phyloP scores from a whole-genome alignment of 2,797 vertebrate genomes.

The Pseudochromis fuscus region DNA sequence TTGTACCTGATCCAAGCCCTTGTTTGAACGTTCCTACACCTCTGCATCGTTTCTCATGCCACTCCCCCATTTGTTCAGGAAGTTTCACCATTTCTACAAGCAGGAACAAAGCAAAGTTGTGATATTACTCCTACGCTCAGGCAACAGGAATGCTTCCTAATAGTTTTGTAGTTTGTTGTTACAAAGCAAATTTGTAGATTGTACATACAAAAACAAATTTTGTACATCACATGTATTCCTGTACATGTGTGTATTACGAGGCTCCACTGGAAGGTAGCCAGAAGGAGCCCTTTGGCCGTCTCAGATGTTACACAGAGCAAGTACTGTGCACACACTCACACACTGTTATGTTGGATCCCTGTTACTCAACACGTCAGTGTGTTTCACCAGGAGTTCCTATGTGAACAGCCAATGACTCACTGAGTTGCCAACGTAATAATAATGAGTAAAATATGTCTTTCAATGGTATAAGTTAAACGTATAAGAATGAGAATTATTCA shows the following conservation, averaged over 20 bases:
- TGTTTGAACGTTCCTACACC: not conserved
- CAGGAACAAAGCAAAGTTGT: constrained; percentile 20
- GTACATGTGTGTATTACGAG: not conserved
- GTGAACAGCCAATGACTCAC: constrained; percentile 10
- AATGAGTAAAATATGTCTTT: not conserved
- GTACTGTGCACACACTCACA: not conserved
- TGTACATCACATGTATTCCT: not conserved
- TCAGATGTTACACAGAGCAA: constrained; percentile 8
- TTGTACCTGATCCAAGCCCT: constrained; percentile 16
- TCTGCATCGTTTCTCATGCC: constrained; percentile 18
- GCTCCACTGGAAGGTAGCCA: not conserved
- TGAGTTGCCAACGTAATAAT: not conserved
- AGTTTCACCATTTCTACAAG: constrained; percentile 23
- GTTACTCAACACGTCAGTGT: constrained; percentile 19
- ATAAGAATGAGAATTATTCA: not conserved
- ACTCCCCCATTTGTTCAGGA: constrained; percentile 2
- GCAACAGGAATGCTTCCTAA: not conserved
- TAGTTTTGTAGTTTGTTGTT: not conserved
- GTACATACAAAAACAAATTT: not conserved
- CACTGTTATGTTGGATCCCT: not conserved
- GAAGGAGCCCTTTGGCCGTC: constrained; percentile 25
- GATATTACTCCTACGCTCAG: not conserved
- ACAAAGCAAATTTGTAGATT: not conserved
- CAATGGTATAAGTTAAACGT: not conserved
- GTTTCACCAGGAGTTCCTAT: not conserved